A percentile compares a stretch with the other conserved stretches of the same genome.
phyloP scores from a whole-genome alignment of 1,140 invertebrate genomes.

The Zaprionus ornatus region DNA sequence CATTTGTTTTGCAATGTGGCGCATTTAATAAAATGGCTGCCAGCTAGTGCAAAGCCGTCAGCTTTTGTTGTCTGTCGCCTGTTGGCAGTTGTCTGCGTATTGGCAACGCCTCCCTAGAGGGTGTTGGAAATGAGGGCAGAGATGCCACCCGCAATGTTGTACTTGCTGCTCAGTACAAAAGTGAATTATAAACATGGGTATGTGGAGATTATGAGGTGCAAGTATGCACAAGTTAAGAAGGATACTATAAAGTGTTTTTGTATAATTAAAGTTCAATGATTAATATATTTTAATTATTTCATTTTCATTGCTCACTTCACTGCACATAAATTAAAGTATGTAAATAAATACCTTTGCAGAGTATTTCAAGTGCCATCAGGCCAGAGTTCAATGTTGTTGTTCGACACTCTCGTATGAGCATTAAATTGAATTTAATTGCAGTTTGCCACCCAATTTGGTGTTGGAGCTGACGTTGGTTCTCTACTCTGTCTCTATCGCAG shows the following conservation, averaged over 20 bases:
- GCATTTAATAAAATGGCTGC: conserved; percentile 43
- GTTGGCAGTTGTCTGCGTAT: conserved; percentile 10
- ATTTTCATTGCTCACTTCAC: no score
- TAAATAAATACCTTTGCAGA: no score
- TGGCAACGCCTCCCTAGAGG: background rate
- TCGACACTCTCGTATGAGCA: conserved; percentile 44
- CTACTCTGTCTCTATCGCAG: background rate
- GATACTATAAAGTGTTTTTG: background rate
- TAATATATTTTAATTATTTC: no score
- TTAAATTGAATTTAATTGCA: conserved; percentile 79
- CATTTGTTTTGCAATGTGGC: conserved; percentile 41
- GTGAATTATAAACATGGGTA: background rate
- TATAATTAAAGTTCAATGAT: background rate
- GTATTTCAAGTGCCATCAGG: background rate
- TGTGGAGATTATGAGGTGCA: background rate
- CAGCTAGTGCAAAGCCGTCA: conserved; percentile 20
- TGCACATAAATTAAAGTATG: no score
- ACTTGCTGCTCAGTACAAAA: background rate
- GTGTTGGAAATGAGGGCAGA: background rate
- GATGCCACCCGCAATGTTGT: conserved; percentile 12
- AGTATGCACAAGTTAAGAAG: background rate
- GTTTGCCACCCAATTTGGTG: conserved; percentile 14
- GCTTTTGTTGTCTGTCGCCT: conserved; percentile 22
- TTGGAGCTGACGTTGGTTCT: background rate
- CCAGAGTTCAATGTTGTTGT: conserved; percentile 27